Base-by-base conservation (phyloP, 2,113 vertebrate species). In the Haemorhous mexicanus region DNA sequence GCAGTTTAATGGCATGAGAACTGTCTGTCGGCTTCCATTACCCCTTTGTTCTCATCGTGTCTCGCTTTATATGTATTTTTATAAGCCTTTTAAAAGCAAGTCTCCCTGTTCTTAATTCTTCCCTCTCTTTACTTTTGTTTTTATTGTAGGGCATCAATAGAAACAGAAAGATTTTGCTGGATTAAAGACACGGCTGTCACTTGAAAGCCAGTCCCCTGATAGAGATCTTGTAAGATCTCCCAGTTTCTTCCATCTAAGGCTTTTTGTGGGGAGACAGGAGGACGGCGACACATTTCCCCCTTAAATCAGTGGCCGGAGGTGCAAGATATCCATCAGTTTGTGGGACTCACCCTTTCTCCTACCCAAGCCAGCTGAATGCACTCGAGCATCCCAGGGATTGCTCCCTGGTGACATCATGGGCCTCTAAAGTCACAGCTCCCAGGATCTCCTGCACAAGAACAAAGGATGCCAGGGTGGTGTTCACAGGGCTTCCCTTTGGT, bases 101-200 rank as follows among this genome's bases (percentile, higher is more conserved):
- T 85, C 50, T 96, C 95, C 94, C 78, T n/a, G 12, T 76, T 94
- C 88, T 94, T 94, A 93, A 93, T 78, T 92, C 93, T 95, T 49
- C 78, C 55, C 55, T 94, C 88, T 85, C 93, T 97, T 94, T 90
- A 96, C 96, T 97, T 97, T 84, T 93, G 94, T 94, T 97, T 97
- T 97, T 95, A 96, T 96, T 96, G 94, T 10, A 56, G 89, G 53
- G 94, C 96, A 96, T 94, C 87, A 87, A 92, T 13, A 89, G 95
- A 64, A 84, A 94, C 80, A 90, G 94, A 75, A 93, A 94, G 94
- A 95, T 94, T 94, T 93, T 32, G 19, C 89, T 4, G 47, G 95
- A 97, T 97, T 96, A 96, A 95, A 97, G 90, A 61, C 1, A 0
- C 0, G 47, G 80, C 92, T 96, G 93, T 87, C 92, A 74, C 93